Conservation (phyloP, 2,888 invertebrate species). For the Tethea ocularis region DNA sequence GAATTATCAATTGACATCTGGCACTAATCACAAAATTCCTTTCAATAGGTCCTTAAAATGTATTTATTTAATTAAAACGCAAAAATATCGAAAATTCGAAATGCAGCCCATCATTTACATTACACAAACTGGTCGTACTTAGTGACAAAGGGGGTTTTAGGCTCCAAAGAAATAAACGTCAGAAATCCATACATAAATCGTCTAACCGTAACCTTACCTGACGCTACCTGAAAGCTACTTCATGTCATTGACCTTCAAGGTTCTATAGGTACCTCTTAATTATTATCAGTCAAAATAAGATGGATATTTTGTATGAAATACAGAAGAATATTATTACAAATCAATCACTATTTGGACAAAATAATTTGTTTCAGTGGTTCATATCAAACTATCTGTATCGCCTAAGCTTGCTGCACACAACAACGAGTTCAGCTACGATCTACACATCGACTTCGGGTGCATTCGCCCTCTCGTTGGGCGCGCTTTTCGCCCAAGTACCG, state of each 20-base stretch:
- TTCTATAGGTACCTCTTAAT: no score
- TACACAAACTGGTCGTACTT: no score
- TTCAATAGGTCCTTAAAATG: no score
- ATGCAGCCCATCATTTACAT: no score
- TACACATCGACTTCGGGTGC: constrained; percentile 95
- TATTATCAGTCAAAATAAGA: no score
- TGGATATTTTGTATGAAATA: no score
- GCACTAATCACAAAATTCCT: no score
- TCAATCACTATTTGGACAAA: neutral
- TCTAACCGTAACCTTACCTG: neutral
- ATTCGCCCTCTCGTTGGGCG: constrained; percentile 93
- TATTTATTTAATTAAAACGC: no score
- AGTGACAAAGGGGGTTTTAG: no score
- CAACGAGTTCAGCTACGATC: constrained; percentile 94
- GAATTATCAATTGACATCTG: no score
- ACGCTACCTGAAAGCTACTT: neutral
- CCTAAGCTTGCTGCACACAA: constrained; percentile 91
- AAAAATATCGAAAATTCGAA: no score
- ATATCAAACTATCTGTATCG: constrained; percentile 96
- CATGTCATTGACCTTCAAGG: neutral
- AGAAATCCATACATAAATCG: neutral
- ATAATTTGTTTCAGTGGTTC: constrained; percentile 91
- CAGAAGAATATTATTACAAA: neutral
- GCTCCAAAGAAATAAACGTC: neutral
- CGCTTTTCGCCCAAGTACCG: constrained; percentile 92